Conservation (phyloP, 2,113 vertebrate species). For the Silurus meridionalis region DNA sequence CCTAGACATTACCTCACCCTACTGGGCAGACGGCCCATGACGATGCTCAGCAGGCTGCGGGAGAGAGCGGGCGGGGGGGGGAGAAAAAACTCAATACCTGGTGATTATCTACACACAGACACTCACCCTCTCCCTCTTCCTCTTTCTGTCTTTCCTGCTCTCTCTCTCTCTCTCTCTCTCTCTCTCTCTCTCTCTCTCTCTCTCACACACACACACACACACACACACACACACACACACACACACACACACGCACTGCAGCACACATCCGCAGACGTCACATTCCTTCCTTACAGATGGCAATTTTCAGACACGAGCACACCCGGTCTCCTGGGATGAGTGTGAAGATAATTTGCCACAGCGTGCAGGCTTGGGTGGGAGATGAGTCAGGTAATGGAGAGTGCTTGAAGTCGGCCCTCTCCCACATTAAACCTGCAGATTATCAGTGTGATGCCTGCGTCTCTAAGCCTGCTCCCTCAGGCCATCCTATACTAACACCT, state of each 20-base stretch:
- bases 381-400: slow-evolving; percentile 47
- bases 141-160: neutral
- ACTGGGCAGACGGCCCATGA: slow-evolving; percentile 85
- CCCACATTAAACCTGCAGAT: slow-evolving; percentile 45
- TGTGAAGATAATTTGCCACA: slow-evolving; percentile 50
- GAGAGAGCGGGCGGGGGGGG: slow-evolving; percentile 55
- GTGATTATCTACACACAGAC: slow-evolving; percentile 69
- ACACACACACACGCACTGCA: slow-evolving; percentile 55
- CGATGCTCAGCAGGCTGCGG: slow-evolving; percentile 85
- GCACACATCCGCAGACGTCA: slow-evolving; percentile 66
- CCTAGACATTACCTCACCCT: slow-evolving; percentile 91
- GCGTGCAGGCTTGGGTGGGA: slow-evolving; percentile 43
- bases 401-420: slow-evolving; percentile 34
- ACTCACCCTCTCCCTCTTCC: slow-evolving; percentile 28
- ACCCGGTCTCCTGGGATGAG: slow-evolving; percentile 50
- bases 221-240: neutral
- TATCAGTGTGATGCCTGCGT: slow-evolving; percentile 36
- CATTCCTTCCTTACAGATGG: slow-evolving; percentile 65
- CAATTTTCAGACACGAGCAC: slow-evolving; percentile 61
- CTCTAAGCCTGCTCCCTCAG: slow-evolving; percentile 36
- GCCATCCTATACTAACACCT: slow-evolving; percentile 17
- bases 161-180: neutral
- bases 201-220: no score
- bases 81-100: slow-evolving; percentile 79
- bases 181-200: neutral